Evolutionary conservation across 2,888 invertebrate genomes (phyloP).

Genomic region (Drosophila robusta): DNA sequence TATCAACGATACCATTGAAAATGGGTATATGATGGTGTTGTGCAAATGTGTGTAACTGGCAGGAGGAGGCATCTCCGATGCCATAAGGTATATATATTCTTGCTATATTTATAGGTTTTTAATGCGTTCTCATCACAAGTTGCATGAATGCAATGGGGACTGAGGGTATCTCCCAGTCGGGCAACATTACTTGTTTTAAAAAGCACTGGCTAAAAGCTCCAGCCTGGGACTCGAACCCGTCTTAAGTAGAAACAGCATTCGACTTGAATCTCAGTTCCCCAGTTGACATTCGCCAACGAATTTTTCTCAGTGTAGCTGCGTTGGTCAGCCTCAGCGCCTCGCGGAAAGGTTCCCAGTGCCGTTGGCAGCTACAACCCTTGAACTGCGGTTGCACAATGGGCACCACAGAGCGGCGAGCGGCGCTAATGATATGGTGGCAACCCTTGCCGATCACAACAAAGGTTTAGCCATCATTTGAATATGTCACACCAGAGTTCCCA

Average conservation of each 20-base stretch:
- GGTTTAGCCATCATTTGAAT: constrained; percentile 65
- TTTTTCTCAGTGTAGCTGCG: constrained; percentile 35
- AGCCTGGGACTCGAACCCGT: too few species aligned
- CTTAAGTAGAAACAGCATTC: not conserved
- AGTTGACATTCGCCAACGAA: not conserved
- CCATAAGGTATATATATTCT: too few species aligned
- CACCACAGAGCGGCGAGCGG: constrained; percentile 77
- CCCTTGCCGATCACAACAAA: constrained; percentile 65
- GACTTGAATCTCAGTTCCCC: not conserved
- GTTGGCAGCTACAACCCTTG: constrained; percentile 45
- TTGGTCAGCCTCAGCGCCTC: constrained; percentile 32
- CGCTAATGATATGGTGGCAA: constrained; percentile 82
- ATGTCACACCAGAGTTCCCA: constrained; percentile 70
- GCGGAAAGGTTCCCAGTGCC: constrained; percentile 50
- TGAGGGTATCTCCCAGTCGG: too few species aligned
- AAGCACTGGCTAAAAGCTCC: too few species aligned
- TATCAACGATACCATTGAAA: too few species aligned
- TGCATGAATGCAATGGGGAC: too few species aligned
- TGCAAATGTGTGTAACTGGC: too few species aligned
- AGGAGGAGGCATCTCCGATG: too few species aligned
- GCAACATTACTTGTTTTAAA: too few species aligned
- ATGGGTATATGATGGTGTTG: too few species aligned
- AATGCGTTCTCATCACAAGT: too few species aligned
- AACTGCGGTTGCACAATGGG: constrained; percentile 72
- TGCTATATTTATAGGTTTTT: too few species aligned